Evolutionary conservation across 2,113 vertebrate genomes (phyloP).

Genomic region (Pluvianellus socialis): DNA sequence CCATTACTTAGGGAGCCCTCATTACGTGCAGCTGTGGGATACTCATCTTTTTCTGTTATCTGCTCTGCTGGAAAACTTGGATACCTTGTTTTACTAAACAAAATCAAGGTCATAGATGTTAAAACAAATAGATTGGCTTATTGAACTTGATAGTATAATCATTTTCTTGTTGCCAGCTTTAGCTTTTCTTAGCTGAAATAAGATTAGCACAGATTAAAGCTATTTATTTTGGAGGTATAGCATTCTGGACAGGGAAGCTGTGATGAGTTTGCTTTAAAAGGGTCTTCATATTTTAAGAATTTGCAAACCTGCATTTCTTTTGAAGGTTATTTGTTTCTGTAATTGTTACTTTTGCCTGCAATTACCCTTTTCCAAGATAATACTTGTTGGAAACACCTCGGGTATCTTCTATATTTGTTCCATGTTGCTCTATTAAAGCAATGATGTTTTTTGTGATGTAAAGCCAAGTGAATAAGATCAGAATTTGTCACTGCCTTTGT

Average conservation of each 20-base stretch:
- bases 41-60: constrained; percentile 30
- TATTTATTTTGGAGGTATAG: constrained; percentile 46
- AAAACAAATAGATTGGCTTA: constrained; percentile 64
- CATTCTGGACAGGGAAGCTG: not conserved
- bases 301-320: not conserved
- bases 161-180: constrained; percentile 36
- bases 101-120: constrained; percentile 57
- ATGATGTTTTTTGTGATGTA: not conserved
- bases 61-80: constrained; percentile 41
- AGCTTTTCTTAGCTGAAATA: constrained; percentile 50
- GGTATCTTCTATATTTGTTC: not conserved
- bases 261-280: not conserved
- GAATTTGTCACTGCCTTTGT: not conserved
- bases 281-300: not conserved
- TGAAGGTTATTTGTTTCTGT: not conserved
- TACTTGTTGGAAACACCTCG: not conserved
- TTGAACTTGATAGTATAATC: constrained; percentile 65
- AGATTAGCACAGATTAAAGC: constrained; percentile 60
- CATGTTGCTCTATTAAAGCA: not conserved
- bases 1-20: constrained; percentile 47
- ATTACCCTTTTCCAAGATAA: not conserved
- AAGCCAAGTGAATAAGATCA: not conserved
- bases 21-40: constrained; percentile 59
- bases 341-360: not conserved
- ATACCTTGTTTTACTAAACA: constrained; percentile 54